These are phyloP conservation scores for Machaerirhynchus nigripectus DNA, from an alignment of 2,113 vertebrate species.

Conservation along the genomic window DNA sequence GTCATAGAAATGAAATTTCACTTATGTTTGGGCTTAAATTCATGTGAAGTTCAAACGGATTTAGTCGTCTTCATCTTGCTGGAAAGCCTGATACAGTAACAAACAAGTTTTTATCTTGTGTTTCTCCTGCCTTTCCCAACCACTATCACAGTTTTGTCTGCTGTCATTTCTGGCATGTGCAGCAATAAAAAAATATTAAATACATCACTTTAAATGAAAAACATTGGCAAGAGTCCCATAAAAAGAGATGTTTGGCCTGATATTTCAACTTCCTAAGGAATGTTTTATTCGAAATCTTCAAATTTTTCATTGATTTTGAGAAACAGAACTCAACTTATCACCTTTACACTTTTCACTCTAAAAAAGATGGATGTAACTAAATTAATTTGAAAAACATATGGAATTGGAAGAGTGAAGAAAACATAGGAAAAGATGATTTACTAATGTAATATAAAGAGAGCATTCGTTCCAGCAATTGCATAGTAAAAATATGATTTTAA, in stretches of 20 bases:
- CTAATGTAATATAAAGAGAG: neutral
- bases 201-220: neutral
- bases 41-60: neutral
- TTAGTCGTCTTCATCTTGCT: neutral
- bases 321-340: neutral
- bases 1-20: neutral
- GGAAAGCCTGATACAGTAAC: neutral
- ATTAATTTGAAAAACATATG: neutral
- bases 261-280: neutral
- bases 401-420: neutral
- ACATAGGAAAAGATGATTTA: accelerated
- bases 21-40: neutral
- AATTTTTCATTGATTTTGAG: neutral
- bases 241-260: neutral
- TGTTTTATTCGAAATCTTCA: neutral
- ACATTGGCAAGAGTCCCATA: neutral
- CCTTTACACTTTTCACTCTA: neutral
- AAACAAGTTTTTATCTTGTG: neutral
- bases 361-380: neutral
- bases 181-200: neutral
- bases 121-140: neutral
- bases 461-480: neutral
- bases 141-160: neutral
- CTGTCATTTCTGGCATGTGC: neutral
- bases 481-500: neutral